Evolutionary conservation across 2,888 invertebrate genomes (phyloP).

Genomic region (Sacculina carcini): DNA sequence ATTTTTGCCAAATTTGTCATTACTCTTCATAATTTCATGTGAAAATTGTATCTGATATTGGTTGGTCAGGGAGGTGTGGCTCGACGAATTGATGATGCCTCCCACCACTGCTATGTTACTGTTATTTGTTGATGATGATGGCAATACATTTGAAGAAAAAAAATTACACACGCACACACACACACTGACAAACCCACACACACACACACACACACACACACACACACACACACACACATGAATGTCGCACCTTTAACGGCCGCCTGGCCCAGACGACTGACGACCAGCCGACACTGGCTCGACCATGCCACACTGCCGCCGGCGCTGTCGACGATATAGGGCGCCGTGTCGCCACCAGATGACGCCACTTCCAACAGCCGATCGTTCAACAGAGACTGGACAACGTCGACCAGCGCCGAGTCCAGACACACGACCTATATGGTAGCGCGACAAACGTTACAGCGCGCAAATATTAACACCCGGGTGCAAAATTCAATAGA

Average conservation of each 20-base stretch:
- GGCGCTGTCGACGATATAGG: slow-evolving; percentile 1
- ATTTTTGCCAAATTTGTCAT: too few species aligned
- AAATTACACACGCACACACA: neutral
- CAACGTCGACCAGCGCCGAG: neutral
- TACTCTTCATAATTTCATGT: too few species aligned
- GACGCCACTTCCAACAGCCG: neutral
- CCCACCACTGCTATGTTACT: too few species aligned
- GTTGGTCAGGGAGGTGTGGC: too few species aligned
- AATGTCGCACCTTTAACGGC: slow-evolving; percentile 17
- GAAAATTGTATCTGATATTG: too few species aligned
- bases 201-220: neutral
- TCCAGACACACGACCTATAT: neutral
- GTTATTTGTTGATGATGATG: too few species aligned
- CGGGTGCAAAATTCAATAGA: too few species aligned
- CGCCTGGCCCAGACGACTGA: slow-evolving; percentile 17
- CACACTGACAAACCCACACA: too few species aligned
- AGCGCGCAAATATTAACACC: too few species aligned
- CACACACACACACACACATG: neutral
- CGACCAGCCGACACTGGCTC: slow-evolving; percentile 11
- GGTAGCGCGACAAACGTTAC: neutral
- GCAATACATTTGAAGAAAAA: slow-evolving; percentile 4
- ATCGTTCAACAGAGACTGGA: slow-evolving; percentile 1
- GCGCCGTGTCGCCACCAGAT: neutral
- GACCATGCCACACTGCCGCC: neutral
- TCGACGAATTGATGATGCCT: too few species aligned